Evolutionary conservation across 2,797 vertebrate species (phyloP).

Genomic region (Mico argentatus): DNA sequence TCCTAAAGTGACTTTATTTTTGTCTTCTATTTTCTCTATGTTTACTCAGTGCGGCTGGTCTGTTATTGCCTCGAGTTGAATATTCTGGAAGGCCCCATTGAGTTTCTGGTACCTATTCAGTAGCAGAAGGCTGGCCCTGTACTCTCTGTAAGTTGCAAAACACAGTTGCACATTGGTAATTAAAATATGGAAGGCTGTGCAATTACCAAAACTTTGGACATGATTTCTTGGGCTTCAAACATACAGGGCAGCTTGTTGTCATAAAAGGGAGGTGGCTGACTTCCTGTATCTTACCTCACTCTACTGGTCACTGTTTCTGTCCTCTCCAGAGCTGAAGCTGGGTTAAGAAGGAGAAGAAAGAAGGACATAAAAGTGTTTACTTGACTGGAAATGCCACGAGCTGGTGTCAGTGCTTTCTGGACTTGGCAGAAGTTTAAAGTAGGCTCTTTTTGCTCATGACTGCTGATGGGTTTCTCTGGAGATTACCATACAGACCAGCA

Average conservation of each 20-base stretch:
- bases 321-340: not conserved
- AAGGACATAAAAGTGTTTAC: not conserved
- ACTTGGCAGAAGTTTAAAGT: not conserved
- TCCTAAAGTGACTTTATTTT: not conserved
- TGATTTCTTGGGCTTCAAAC: not conserved
- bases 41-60: not conserved
- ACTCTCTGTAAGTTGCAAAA: not conserved
- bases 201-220: not conserved
- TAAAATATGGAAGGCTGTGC: not conserved
- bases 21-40: not conserved
- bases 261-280: fast-evolving
- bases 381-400: not conserved
- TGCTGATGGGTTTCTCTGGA: not conserved
- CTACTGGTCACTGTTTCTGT: not conserved
- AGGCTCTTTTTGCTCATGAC: not conserved
- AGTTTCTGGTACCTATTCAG: not conserved
- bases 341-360: fast-evolving
- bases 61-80: not conserved
- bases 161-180: not conserved
- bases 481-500: not conserved
- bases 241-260: fast-evolving
- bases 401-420: not conserved
- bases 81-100: not conserved
- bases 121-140: not conserved
- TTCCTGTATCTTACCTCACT: not conserved